These are phyloP conservation scores for Miltochrista miniata DNA, from an alignment of 2,888 invertebrate species.

Conservation along the genomic window DNA sequence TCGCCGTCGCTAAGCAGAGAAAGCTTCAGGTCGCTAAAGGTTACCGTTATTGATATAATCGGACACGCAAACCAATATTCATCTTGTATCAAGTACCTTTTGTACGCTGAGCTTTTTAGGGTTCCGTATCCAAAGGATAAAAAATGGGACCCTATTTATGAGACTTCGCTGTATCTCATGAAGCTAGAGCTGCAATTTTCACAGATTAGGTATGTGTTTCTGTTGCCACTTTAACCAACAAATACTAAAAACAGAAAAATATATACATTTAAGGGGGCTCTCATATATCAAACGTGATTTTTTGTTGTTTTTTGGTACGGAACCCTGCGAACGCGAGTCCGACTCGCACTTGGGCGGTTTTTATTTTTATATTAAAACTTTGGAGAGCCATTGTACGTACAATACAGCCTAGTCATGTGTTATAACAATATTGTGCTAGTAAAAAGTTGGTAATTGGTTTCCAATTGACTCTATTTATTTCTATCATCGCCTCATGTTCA, in stretches of 20 bases:
- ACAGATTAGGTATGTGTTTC: no score
- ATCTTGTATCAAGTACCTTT: slow-evolving; percentile 32
- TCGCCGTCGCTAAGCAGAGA: slow-evolving; percentile 50
- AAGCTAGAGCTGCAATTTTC: no score
- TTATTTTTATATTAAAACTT: slow-evolving; percentile 26
- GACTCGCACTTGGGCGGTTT: no score
- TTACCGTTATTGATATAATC: slow-evolving; percentile 53
- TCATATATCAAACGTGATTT: no score
- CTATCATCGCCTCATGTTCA: not conserved
- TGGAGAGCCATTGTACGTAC: slow-evolving; percentile 20
- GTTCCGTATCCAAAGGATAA: no score
- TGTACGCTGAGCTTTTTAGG: slow-evolving; percentile 11
- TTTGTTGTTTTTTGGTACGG: no score
- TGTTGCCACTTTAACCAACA: no score
- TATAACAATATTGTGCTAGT: slow-evolving; percentile 22
- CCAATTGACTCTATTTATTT: not conserved
- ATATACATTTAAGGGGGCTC: no score
- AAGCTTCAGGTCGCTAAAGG: slow-evolving; percentile 49
- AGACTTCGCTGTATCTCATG: no score
- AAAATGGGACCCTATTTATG: no score
- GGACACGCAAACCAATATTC: slow-evolving; percentile 50
- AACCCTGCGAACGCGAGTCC: no score
- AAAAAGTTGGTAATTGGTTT: slow-evolving; percentile 12
- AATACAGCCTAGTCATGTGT: slow-evolving; percentile 31
- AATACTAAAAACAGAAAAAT: no score